These are phyloP conservation scores for Nesogale talazaci DNA, from an alignment of 2,113 vertebrate species.

Conservation along the genomic window DNA sequence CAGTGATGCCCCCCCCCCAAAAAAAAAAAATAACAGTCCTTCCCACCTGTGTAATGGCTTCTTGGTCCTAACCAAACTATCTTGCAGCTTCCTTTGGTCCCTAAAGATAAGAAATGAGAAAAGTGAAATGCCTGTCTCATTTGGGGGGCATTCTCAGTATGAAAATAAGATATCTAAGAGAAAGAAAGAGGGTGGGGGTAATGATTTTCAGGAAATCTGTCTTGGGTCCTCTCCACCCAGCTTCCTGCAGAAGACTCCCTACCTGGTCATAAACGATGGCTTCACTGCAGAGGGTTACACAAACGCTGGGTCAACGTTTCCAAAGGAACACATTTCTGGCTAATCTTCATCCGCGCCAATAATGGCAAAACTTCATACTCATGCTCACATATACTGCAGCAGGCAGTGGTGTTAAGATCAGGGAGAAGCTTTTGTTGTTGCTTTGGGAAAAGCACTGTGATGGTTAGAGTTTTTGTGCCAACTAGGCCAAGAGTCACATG, in stretches of 20 bases:
- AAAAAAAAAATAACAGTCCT: no score
- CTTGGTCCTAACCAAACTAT: not conserved
- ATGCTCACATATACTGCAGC: not conserved
- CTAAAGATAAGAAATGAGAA: not conserved
- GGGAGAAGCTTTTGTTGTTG: not conserved
- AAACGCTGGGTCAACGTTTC: not conserved
- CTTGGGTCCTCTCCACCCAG: not conserved
- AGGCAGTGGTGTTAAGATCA: not conserved
- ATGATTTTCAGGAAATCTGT: not conserved
- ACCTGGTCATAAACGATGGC: not conserved
- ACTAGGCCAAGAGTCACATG: no score
- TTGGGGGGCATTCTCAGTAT: not conserved
- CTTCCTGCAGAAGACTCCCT: not conserved
- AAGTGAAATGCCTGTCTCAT: not conserved
- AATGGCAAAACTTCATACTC: not conserved
- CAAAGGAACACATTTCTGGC: not conserved
- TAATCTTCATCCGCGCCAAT: not conserved
- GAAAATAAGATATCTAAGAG: not conserved
- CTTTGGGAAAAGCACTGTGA: not conserved
- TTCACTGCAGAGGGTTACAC: not conserved
- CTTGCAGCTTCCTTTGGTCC: not conserved
- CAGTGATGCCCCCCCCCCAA: no score
- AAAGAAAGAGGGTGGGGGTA: not conserved
- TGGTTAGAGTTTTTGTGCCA: no score
- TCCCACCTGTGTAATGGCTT: not conserved